Evolutionary conservation across 92 coral and sea anemone species (phyloP).

Genomic region (Phenganax stokvisi): DNA sequence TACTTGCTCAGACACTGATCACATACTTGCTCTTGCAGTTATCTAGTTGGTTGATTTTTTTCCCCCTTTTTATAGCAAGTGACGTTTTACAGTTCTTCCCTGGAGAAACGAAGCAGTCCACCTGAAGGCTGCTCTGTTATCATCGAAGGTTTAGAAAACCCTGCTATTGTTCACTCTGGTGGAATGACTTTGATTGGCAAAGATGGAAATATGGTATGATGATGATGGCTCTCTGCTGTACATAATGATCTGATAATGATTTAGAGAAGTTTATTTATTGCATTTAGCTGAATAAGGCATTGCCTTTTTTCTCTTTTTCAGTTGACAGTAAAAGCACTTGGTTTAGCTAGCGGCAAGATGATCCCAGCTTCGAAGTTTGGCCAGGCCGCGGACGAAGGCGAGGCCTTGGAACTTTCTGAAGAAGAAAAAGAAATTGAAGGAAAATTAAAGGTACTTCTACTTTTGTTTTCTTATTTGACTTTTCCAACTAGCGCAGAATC

Average conservation of each 20-base stretch:
- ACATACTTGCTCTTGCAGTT: not conserved
- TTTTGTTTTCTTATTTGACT: not conserved
- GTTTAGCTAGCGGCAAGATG: constrained; percentile 87
- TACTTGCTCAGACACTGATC: too few species aligned
- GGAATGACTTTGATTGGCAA: constrained; percentile 88
- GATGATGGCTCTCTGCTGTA: not conserved
- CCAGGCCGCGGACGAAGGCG: constrained; percentile 69
- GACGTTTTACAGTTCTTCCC: constrained; percentile 74
- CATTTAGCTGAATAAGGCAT: not conserved
- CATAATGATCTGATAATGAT: not conserved
- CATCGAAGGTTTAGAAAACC: constrained; percentile 75
- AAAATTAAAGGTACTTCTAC: constrained; percentile 59
- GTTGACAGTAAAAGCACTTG: constrained; percentile 88
- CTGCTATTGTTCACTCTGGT: constrained; percentile 80
- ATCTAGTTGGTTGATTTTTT: not conserved
- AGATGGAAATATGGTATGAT: constrained; percentile 82
- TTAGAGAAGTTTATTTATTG: not conserved
- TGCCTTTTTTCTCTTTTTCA: constrained; percentile 20
- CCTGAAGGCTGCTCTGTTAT: constrained; percentile 70
- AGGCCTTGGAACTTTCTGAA: constrained; percentile 81
- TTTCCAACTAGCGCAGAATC: too few species aligned
- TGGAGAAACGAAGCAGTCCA: constrained; percentile 60
- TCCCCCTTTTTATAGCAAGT: constrained; percentile 57
- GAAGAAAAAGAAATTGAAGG: constrained; percentile 73
- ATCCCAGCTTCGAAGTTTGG: constrained; percentile 93